A percentile compares a stretch with the other conserved stretches of the same genome.
Conservation (phyloP, 35 echinoderm and acorn worm species). For the Holothuria glaberrima region DNA sequence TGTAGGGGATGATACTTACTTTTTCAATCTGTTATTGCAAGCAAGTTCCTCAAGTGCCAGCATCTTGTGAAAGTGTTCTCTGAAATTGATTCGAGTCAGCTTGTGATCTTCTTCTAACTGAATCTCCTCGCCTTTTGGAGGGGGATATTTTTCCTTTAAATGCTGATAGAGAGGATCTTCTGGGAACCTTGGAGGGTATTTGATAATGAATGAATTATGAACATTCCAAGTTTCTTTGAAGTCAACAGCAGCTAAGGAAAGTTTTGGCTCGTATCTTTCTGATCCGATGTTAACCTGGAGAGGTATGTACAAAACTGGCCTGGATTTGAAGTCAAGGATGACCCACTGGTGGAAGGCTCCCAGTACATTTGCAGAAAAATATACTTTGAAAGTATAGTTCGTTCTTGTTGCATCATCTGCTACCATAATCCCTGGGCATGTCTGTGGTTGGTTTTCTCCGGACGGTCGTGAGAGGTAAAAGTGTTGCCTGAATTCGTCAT, state of each 20-base stretch:
- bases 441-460: conserved; percentile 78
- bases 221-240: conserved; percentile 7
- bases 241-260: neutral
- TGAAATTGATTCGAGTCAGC: conserved; percentile 6
- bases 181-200: conserved; percentile 7
- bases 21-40: conserved; percentile 46
- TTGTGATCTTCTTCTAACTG: neutral
- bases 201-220: conserved; percentile 20
- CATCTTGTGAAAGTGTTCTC: conserved; percentile 48
- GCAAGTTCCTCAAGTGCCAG: conserved; percentile 44
- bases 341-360: conserved; percentile 92
- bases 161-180: conserved; percentile 5
- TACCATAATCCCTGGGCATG: conserved; percentile 71
- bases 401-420: conserved; percentile 18
- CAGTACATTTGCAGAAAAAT: conserved; percentile 77
- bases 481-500: conserved; percentile 86
- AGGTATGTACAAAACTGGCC: conserved; percentile 17
- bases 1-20: no score
- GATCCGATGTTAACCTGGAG: conserved; percentile 26
- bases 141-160: conserved; percentile 26
- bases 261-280: neutral
- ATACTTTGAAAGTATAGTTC: conserved; percentile 51
- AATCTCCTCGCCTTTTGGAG: neutral
- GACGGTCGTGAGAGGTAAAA: conserved; percentile 76
- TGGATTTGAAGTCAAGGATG: conserved; percentile 79